Percentiles rank a stretch among this genome's conserved stretches.
These are phyloP conservation scores for Heterodera filipjevi DNA, from an alignment of 2,888 invertebrate genomes.

Conservation along the genomic window DNA sequence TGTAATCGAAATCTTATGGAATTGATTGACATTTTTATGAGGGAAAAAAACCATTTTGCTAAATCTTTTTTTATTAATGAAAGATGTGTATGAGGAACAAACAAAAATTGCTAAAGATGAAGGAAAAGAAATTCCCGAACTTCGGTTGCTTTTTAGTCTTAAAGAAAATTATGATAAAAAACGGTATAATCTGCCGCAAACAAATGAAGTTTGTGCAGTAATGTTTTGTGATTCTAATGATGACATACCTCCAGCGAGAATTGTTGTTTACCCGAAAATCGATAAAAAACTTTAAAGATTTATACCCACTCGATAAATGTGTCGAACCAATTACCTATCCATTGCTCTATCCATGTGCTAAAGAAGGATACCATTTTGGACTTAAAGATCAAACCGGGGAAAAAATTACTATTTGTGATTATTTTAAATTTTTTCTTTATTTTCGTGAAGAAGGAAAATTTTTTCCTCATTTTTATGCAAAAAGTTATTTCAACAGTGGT, in stretches of 20 bases:
- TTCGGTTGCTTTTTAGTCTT: not conserved
- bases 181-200: not conserved
- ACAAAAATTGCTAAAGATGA: not conserved
- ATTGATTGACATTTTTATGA: not conserved
- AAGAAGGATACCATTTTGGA: not conserved
- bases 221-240: not conserved
- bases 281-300: not conserved
- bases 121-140: not conserved
- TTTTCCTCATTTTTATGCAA: not conserved
- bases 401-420: not conserved
- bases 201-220: not conserved
- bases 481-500: not conserved
- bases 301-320: not conserved
- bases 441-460: not conserved
- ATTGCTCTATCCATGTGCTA: not conserved
- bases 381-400: not conserved
- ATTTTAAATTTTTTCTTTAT: not conserved
- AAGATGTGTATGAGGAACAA: not conserved
- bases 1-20: not conserved
- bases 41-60: not conserved
- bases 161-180: not conserved
- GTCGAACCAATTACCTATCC: not conserved
- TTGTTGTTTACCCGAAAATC: not conserved
- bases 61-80: not conserved
- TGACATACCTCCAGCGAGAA: not conserved